A percentile compares a stretch with the other conserved stretches of the same genome.
Conservation (phyloP, 2,888 invertebrate species). For the Conops quadrifasciatus region DNA sequence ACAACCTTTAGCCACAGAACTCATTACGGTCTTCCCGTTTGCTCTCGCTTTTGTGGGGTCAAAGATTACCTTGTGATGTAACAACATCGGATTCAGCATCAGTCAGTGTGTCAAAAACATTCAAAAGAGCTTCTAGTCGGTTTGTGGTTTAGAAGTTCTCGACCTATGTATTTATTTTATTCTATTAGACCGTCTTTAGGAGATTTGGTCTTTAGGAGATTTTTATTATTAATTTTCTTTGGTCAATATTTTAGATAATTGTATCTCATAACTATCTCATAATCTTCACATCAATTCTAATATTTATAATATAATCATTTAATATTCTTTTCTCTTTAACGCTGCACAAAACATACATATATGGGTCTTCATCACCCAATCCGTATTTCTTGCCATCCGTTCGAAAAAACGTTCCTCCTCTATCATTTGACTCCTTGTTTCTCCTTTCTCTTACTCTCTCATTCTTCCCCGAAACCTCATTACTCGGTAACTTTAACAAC, state of each 20-base stretch:
- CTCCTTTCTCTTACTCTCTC: conserved; percentile 25
- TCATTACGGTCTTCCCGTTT: no score
- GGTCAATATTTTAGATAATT: not conserved
- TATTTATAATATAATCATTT: not conserved
- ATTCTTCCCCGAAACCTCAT: conserved; percentile 1
- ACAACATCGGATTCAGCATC: no score
- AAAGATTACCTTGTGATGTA: no score
- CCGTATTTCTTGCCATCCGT: not conserved
- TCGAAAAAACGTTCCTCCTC: not conserved
- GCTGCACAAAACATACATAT: not conserved
- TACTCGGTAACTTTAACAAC: not conserved
- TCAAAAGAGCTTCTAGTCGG: no score
- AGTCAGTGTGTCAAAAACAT: no score
- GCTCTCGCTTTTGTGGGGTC: no score
- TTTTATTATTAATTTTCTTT: not conserved
- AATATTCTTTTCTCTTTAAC: not conserved
- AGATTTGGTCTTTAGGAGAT: not conserved
- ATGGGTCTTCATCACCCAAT: not conserved
- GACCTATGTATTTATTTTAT: no score
- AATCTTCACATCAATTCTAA: not conserved
- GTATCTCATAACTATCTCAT: no score
- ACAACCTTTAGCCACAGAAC: no score
- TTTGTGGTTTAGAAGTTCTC: no score
- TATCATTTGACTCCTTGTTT: not conserved
- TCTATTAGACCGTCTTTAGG: not conserved